Conservation (phyloP, 2,797 vertebrate genomes). For the Liparis tanakae region DNA sequence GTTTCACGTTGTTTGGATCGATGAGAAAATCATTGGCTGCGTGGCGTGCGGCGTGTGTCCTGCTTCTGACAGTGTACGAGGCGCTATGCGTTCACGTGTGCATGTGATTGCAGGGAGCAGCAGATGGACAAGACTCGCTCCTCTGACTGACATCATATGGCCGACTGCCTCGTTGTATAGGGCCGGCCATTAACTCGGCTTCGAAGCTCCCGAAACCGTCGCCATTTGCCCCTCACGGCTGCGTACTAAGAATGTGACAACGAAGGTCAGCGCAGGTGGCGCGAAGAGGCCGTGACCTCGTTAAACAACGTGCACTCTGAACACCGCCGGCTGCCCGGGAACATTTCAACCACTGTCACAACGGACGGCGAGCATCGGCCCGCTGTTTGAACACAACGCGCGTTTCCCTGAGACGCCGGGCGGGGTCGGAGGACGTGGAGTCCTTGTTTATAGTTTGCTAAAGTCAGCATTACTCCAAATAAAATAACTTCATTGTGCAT, state of each 20-base stretch:
- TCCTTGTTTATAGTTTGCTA: neutral
- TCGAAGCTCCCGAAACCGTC: slow-evolving; percentile 32
- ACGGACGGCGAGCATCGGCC: neutral
- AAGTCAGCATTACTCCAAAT: neutral
- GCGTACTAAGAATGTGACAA: slow-evolving; percentile 17
- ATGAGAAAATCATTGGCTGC: slow-evolving; percentile 17
- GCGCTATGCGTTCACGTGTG: slow-evolving; percentile 11
- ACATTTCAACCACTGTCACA: neutral
- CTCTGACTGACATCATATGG: slow-evolving; percentile 66
- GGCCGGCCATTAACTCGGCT: slow-evolving; percentile 50
- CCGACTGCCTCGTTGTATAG: slow-evolving; percentile 47
- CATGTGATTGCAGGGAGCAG: slow-evolving; percentile 25
- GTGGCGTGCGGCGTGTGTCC: neutral
- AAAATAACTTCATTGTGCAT: slow-evolving; percentile 1
- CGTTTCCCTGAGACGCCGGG: neutral
- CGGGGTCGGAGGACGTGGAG: neutral
- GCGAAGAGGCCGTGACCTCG: slow-evolving; percentile 29
- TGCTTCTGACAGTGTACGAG: neutral
- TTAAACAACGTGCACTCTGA: slow-evolving; percentile 7
- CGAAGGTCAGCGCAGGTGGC: slow-evolving; percentile 40
- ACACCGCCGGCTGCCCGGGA: neutral
- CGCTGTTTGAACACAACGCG: slow-evolving; percentile 9
- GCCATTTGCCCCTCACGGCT: slow-evolving; percentile 3
- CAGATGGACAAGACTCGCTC: slow-evolving; percentile 65
- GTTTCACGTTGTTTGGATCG: slow-evolving; percentile 2